Percentiles rank a stretch among this genome's conserved stretches.
These are phyloP conservation scores for Capitella teleta DNA, from an alignment of 1,140 invertebrate genomes.

Conservation along the genomic window DNA sequence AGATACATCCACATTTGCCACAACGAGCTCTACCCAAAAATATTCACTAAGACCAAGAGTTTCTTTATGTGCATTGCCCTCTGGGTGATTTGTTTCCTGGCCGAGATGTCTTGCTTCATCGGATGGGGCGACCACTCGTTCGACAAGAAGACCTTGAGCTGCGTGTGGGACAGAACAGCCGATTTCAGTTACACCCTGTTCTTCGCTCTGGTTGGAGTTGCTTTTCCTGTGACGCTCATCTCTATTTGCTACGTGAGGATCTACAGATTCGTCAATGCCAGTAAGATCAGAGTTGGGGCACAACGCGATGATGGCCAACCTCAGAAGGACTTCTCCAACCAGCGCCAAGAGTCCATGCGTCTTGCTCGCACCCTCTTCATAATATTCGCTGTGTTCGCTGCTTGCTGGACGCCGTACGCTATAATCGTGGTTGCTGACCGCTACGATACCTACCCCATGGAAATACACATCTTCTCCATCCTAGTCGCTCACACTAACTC, in stretches of 20 bases:
- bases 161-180: slow-evolving; percentile 10
- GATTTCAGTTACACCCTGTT: slow-evolving; percentile 14
- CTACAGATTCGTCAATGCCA: background rate
- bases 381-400: slow-evolving; percentile 6
- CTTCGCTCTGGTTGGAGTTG: slow-evolving; percentile 7
- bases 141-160: slow-evolving; percentile 23
- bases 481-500: slow-evolving; percentile 26
- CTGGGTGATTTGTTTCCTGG: slow-evolving; percentile 13
- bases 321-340: background rate
- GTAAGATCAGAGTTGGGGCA: too few species aligned
- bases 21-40: slow-evolving; percentile 12
- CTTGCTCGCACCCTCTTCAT: slow-evolving; percentile 7
- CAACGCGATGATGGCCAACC: background rate
- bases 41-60: background rate
- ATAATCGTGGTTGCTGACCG: slow-evolving; percentile 25
- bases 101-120: slow-evolving; percentile 21
- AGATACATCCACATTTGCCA: slow-evolving; percentile 31
- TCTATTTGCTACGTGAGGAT: slow-evolving; percentile 4
- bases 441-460: slow-evolving; percentile 18
- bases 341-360: background rate
- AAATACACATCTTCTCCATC: slow-evolving; percentile 27
- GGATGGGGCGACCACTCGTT: slow-evolving; percentile 32
- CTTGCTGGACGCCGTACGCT: slow-evolving; percentile 16
- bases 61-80: background rate
- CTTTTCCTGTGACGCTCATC: slow-evolving; percentile 3